Evolutionary conservation across 1,140 invertebrate species (phyloP).

Genomic region (Drosophila parvula): DNA sequence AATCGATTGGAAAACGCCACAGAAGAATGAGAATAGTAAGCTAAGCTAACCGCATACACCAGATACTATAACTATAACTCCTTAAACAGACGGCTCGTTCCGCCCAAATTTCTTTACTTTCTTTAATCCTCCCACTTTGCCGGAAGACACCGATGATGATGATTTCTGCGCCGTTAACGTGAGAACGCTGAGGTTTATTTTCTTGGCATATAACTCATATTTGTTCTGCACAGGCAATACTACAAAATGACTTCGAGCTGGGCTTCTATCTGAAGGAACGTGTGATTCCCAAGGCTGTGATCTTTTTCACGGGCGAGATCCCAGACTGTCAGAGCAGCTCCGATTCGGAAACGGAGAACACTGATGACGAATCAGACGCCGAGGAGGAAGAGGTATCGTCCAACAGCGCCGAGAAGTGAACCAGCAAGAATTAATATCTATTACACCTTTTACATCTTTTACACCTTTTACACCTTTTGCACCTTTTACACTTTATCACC

Average conservation of each 20-base stretch:
- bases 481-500: conserved; percentile 21
- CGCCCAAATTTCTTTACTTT: conserved; percentile 92
- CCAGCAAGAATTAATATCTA: conserved; percentile 5
- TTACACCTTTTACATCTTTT: conserved; percentile 32
- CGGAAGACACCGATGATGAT: conserved; percentile 58
- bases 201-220: background rate
- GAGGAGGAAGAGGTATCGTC: conserved; percentile 62
- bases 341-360: conserved; percentile 85
- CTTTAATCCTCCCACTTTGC: conserved; percentile 92
- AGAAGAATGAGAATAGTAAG: conserved; percentile 94
- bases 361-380: conserved; percentile 86
- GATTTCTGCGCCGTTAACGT: conserved; percentile 76
- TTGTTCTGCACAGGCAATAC: conserved; percentile 52
- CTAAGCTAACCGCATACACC: conserved; percentile 62
- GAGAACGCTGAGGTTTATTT: conserved; percentile 12
- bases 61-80: background rate
- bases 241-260: conserved; percentile 94
- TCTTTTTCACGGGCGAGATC: conserved; percentile 93
- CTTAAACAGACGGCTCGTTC: background rate
- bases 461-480: conserved; percentile 24
- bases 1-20: conserved; percentile 87
- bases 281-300: conserved; percentile 92
- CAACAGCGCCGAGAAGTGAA: conserved; percentile 46
- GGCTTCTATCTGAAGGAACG: conserved; percentile 95
- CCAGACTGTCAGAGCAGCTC: conserved; percentile 85